Conservation (phyloP, 2,113 vertebrate genomes). For the Rhegmatorhina hoffmannsi region DNA sequence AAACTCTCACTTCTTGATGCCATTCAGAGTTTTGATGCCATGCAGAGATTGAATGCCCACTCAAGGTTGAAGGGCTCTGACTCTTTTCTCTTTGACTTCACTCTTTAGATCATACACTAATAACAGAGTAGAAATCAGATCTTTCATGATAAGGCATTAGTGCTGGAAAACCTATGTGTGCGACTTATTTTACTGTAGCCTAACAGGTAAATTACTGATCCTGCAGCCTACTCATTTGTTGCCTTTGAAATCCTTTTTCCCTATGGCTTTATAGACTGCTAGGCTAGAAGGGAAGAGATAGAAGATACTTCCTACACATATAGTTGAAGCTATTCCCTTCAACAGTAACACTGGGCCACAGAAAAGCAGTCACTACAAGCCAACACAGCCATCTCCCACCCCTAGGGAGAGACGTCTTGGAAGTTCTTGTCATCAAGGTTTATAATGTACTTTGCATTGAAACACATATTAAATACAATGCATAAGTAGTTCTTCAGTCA, state of each 20-base stretch:
- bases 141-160: neutral
- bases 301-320: neutral
- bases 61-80: neutral
- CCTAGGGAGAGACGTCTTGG: neutral
- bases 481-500: neutral
- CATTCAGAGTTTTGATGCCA: neutral
- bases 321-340: neutral
- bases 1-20: neutral
- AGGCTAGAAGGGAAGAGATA: neutral
- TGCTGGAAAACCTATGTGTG: neutral
- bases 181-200: neutral
- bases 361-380: neutral
- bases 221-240: neutral
- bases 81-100: neutral
- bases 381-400: neutral
- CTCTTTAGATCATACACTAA: neutral
- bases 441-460: neutral
- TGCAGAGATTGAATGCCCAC: neutral
- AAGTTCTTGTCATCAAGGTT: neutral
- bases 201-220: neutral
- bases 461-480: neutral
- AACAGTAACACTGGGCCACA: neutral
- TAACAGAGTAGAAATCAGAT: neutral
- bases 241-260: neutral
- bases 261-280: neutral